A percentile compares a stretch with the other conserved stretches of the same genome.
Evolutionary conservation across 2,797 vertebrate genomes (phyloP).

Genomic region (Hylomyscus alleni): DNA sequence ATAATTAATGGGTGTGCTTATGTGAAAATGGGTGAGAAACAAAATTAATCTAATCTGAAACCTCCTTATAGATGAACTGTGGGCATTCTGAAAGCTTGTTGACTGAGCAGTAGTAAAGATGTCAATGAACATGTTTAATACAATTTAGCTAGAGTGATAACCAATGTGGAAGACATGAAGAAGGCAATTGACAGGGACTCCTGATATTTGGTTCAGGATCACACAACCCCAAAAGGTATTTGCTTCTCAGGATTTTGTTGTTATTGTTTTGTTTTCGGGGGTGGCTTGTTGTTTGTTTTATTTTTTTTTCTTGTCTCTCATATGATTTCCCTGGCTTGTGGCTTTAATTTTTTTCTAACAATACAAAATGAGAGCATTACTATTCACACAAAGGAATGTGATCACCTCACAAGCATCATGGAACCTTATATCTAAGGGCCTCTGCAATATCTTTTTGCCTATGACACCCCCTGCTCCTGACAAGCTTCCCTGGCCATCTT

Average conservation of each 20-base stretch:
- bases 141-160: neutral
- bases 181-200: neutral
- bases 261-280: neutral
- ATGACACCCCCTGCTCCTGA: too few relatives aligned
- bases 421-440: too few relatives aligned
- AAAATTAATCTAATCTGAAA: neutral
- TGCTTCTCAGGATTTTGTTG: neutral
- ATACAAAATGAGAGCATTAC: neutral
- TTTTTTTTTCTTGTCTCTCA: neutral
- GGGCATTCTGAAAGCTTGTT: neutral
- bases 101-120: neutral
- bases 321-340: neutral
- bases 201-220: neutral
- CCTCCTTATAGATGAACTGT: neutral
- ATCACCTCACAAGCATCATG: neutral
- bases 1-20: neutral
- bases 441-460: too few relatives aligned
- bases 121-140: neutral
- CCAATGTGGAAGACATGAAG: neutral
- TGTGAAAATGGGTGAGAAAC: neutral
- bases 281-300: neutral
- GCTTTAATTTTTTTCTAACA: neutral
- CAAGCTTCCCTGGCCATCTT: neutral
- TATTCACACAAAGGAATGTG: neutral
- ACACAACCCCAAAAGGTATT: neutral